Evolutionary conservation across 2,888 invertebrate species (phyloP).

Genomic region (Spilarctia lutea): DNA sequence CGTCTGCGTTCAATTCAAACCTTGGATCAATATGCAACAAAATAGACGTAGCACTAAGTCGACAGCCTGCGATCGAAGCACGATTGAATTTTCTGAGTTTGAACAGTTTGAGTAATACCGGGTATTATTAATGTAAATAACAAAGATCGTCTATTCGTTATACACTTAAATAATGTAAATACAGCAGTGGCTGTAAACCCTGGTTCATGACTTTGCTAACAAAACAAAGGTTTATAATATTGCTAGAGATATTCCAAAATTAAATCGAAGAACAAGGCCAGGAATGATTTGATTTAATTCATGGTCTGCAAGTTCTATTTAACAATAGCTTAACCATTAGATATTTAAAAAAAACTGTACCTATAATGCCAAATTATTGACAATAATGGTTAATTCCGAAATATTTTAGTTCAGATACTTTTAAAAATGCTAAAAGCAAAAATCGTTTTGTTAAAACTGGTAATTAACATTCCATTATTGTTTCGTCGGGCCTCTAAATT

Average conservation of each 20-base stretch:
- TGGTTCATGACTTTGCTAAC: background rate
- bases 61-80: background rate
- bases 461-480: background rate
- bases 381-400: background rate
- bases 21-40: no score
- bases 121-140: background rate
- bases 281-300: background rate
- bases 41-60: no score
- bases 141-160: background rate
- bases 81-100: background rate
- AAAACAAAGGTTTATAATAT: background rate
- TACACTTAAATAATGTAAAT: background rate
- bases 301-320: background rate
- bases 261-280: background rate
- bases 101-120: background rate
- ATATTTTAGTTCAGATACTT: background rate
- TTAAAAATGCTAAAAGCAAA: background rate
- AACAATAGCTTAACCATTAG: background rate
- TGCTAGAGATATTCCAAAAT: background rate
- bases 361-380: background rate
- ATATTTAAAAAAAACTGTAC: background rate
- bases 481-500: no score
- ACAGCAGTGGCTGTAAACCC: background rate
- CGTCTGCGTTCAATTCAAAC: background rate
- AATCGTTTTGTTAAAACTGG: background rate